Conservation (phyloP, 1,140 invertebrate species). For the Neodiprion lecontei region DNA sequence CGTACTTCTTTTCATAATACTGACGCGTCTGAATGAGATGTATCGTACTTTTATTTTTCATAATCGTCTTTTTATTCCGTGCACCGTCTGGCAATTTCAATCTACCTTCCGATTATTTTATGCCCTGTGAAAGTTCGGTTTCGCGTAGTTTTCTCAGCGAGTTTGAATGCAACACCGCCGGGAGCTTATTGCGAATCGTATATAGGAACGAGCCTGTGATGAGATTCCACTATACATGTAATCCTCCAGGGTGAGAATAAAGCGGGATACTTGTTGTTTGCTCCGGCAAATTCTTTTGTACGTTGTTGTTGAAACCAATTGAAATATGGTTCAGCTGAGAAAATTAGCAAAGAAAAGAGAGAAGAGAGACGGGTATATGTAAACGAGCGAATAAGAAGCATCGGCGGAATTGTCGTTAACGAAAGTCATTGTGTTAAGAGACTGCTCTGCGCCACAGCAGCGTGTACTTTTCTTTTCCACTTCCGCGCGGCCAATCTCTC, state of each 20-base stretch:
- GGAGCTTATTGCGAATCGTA: conserved; percentile 10
- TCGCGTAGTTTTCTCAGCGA: conserved; percentile 1
- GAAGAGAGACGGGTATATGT: neutral
- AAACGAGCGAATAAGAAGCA: neutral
- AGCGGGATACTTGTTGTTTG: conserved; percentile 17
- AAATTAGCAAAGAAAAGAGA: neutral
- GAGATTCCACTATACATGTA: neutral
- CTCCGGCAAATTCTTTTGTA: conserved; percentile 12
- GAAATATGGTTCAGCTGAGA: neutral
- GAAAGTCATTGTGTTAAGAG: neutral
- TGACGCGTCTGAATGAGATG: neutral
- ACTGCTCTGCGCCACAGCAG: neutral
- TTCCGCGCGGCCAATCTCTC: too few relatives aligned
- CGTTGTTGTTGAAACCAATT: conserved; percentile 9
- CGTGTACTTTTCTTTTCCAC: too few relatives aligned
- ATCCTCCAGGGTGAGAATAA: neutral
- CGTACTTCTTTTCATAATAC: neutral
- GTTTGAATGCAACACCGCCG: conserved; percentile 4
- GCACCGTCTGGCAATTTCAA: conserved; percentile 7
- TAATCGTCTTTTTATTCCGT: neutral
- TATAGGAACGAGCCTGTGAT: neutral
- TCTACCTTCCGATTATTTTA: neutral
- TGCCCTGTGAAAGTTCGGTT: conserved; percentile 9
- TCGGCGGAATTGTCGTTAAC: neutral
- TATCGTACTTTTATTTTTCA: neutral